phyloP scores from a whole-genome alignment of 1,140 invertebrate genomes.

The Cheumatopsyche charites region DNA sequence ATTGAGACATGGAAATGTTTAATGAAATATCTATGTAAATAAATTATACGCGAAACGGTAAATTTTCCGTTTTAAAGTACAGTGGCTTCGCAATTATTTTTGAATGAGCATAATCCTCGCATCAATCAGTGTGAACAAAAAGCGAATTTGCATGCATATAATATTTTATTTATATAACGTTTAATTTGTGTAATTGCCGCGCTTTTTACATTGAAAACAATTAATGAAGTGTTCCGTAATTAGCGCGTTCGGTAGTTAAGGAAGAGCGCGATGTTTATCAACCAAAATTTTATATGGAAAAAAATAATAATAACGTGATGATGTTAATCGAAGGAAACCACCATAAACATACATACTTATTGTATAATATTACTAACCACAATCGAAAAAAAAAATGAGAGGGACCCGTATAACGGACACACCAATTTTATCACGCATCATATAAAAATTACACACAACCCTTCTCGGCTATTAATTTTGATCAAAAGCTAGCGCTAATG shows the following conservation, averaged over 20 bases:
- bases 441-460: constrained; percentile 18
- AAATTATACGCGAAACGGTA: too few relatives aligned
- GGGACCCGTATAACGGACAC: background rate
- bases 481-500: constrained; percentile 18
- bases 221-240: constrained; percentile 12
- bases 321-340: constrained; percentile 20
- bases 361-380: background rate
- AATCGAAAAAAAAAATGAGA: too few relatives aligned
- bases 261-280: constrained; percentile 7
- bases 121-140: background rate
- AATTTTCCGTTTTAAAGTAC: too few relatives aligned
- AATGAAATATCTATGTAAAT: too few relatives aligned
- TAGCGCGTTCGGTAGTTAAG: background rate
- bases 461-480: constrained; percentile 22
- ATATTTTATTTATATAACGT: constrained; percentile 1
- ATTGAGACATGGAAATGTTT: too few relatives aligned
- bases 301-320: constrained; percentile 16
- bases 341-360: background rate
- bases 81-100: too few relatives aligned
- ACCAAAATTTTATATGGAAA: background rate
- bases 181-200: background rate
- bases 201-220: constrained; percentile 5
- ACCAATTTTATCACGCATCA: background rate
- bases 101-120: too few relatives aligned
- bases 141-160: background rate